These are phyloP conservation scores for Brassicogethes aeneus DNA, from an alignment of 2,888 invertebrate species.

Conservation along the genomic window DNA sequence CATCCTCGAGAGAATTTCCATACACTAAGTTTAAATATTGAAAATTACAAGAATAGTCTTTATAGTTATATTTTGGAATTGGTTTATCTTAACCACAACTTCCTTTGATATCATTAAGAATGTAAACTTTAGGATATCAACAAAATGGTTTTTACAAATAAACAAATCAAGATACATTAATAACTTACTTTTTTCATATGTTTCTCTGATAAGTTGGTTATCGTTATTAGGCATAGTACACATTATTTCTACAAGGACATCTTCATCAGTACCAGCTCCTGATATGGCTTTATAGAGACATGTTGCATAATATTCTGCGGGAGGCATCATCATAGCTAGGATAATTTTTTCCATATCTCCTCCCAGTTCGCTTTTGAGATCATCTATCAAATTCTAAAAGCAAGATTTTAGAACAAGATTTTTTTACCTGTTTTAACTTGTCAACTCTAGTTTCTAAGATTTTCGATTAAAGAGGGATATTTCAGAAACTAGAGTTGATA, in stretches of 20 bases:
- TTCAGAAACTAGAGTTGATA: conserved; percentile 18
- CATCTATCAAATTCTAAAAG: conserved; percentile 71
- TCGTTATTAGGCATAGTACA: conserved; percentile 81
- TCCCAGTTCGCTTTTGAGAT: conserved; percentile 79
- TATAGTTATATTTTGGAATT: no score
- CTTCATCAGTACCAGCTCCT: conserved; percentile 78
- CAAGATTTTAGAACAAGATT: no score
- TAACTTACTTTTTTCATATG: conserved; percentile 70
- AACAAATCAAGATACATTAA: no score
- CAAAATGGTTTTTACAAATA: no score
- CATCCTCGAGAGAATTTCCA: conserved; percentile 34
- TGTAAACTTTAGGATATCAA: no score
- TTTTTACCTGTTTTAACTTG: no score
- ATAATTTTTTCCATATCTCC: conserved; percentile 81
- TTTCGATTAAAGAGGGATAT: background rate
- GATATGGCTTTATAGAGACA: conserved; percentile 76
- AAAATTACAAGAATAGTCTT: no score
- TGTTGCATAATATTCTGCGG: conserved; percentile 75
- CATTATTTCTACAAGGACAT: conserved; percentile 79
- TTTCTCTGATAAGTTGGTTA: conserved; percentile 67
- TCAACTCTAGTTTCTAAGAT: no score
- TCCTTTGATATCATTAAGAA: no score
- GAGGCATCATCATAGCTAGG: conserved; percentile 75
- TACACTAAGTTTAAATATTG: conserved; percentile 20
- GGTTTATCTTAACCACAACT: no score